These are phyloP conservation scores for Mus caroli DNA, from an alignment of 2,797 vertebrate genomes.

Conservation along the genomic window DNA sequence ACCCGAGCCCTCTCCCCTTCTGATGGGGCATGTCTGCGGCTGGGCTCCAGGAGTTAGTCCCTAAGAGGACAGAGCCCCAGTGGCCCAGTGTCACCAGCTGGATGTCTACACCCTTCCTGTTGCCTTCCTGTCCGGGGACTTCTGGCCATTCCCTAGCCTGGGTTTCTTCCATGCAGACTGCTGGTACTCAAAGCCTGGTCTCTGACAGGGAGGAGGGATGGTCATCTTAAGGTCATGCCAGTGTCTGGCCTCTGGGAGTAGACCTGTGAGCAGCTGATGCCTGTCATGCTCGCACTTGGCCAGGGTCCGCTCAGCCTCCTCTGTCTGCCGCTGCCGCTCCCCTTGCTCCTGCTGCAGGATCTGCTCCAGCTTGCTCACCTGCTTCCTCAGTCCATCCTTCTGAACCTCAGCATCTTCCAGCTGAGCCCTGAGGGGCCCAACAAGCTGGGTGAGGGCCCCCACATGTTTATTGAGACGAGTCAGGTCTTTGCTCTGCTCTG, in stretches of 20 bases:
- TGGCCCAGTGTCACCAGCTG: too few species aligned
- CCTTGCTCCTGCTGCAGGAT: constrained; percentile 87
- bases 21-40: background rate
- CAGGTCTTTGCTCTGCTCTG: constrained; percentile 93
- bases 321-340: constrained; percentile 79
- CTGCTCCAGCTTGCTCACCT: constrained; percentile 85
- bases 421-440: constrained; percentile 89
- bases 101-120: background rate
- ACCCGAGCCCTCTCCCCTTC: background rate
- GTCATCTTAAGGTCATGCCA: background rate
- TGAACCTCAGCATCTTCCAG: constrained; percentile 87
- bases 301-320: constrained; percentile 88
- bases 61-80: background rate
- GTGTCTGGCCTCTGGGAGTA: constrained; percentile 63
- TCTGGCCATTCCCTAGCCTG: background rate
- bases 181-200: background rate
- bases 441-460: constrained; percentile 88
- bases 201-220: background rate
- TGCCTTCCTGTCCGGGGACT: background rate
- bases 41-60: background rate
- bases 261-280: constrained; percentile 86
- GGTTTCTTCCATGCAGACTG: background rate
- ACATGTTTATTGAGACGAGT: constrained; percentile 92
- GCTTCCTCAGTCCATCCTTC: constrained; percentile 86
- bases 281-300: constrained; percentile 84